Conservation (phyloP, 2,113 vertebrate genomes). For the Ivindomyrus marchei region DNA sequence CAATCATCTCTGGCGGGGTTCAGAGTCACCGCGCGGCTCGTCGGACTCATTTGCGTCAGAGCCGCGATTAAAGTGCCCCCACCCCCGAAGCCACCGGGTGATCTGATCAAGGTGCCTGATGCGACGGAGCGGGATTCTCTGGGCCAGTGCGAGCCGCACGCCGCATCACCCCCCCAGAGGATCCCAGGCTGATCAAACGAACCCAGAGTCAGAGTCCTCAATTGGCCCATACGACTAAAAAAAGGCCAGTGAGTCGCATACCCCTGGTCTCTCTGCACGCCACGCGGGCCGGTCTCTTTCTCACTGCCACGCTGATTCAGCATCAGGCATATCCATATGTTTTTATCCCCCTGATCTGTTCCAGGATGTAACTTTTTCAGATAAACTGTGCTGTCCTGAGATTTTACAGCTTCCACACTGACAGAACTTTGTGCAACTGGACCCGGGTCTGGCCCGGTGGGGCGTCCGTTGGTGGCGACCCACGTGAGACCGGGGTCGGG, state of each 20-base stretch:
- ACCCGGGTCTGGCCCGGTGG: not conserved
- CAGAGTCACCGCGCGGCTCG: not conserved
- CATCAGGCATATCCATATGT: not conserved
- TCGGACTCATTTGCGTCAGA: not conserved
- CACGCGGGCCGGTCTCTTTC: too few species aligned
- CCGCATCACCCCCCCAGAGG: not conserved
- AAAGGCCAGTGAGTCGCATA: not conserved
- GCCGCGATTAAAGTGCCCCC: not conserved
- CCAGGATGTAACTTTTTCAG: not conserved
- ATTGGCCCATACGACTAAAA: not conserved
- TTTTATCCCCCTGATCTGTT: not conserved
- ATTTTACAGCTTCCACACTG: not conserved
- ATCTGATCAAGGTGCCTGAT: slow-evolving; percentile 3
- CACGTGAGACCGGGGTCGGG: not conserved
- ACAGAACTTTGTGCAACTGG: not conserved
- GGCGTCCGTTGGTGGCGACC: not conserved
- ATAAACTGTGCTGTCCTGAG: not conserved
- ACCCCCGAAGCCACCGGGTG: not conserved
- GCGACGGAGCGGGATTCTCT: slow-evolving; percentile 9
- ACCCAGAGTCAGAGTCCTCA: slow-evolving; percentile 4
- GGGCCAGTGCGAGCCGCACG: not conserved
- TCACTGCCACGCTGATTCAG: not conserved
- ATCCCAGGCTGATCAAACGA: slow-evolving; percentile 16
- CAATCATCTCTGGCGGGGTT: not conserved
- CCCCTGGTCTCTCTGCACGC: not conserved